Percentiles rank a stretch among this genome's conserved stretches.
These are phyloP conservation scores for Zelleria hepariella DNA, from an alignment of 2,888 invertebrate genomes.

Conservation along the genomic window DNA sequence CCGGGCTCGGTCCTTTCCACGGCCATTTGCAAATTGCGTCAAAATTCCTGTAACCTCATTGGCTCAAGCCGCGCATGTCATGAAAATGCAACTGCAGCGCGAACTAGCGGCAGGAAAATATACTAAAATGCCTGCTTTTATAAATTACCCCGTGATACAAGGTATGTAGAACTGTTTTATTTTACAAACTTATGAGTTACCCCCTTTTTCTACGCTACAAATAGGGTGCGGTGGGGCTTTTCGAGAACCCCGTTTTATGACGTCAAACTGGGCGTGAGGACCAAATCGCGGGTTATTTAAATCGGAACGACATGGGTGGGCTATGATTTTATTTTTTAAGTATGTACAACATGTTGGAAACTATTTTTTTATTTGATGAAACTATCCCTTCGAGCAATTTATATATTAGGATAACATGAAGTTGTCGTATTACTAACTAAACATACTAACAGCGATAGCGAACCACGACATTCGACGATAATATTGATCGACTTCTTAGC, in stretches of 20 bases:
- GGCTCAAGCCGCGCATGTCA: slow-evolving; percentile 54
- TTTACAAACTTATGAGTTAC: slow-evolving; percentile 19
- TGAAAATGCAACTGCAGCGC: slow-evolving; percentile 33
- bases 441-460: too few relatives aligned
- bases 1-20: slow-evolving; percentile 67
- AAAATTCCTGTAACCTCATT: slow-evolving; percentile 63
- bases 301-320: too few relatives aligned
- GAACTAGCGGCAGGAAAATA: slow-evolving; percentile 30
- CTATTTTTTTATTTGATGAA: neutral
- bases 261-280: slow-evolving; percentile 72
- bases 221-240: slow-evolving; percentile 64
- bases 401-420: too few relatives aligned
- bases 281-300: slow-evolving; percentile 38
- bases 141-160: slow-evolving; percentile 17
- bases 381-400: too few relatives aligned
- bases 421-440: too few relatives aligned
- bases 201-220: slow-evolving; percentile 27
- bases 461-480: neutral
- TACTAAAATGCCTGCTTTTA: slow-evolving; percentile 25
- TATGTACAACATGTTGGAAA: neutral
- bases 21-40: slow-evolving; percentile 74
- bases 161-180: slow-evolving; percentile 12
- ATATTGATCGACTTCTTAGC: neutral
- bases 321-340: too few relatives aligned
- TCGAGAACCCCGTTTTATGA: slow-evolving; percentile 66